Conservation (phyloP, 2,797 vertebrate genomes). For the Smutsia gigantea region DNA sequence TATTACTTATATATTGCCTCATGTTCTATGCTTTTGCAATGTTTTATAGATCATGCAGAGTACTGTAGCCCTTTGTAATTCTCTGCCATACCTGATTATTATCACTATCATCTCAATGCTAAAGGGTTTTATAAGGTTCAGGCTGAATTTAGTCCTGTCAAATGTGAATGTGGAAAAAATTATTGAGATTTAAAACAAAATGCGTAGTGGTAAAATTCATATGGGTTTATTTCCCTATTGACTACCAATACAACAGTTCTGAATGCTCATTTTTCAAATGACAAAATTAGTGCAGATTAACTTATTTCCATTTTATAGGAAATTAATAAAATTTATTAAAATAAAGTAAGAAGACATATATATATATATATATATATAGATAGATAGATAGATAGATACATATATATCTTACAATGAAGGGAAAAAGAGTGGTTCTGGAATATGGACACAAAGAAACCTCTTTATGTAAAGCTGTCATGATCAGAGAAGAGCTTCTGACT, state of each 20-base stretch:
- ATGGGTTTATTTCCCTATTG: background rate
- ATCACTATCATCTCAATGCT: background rate
- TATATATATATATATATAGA: background rate
- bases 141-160: background rate
- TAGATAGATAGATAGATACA: background rate
- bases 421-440: background rate
- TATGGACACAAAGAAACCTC: background rate
- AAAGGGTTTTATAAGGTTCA: background rate
- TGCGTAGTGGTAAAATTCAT: background rate
- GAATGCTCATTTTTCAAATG: slow-evolving; percentile 10
- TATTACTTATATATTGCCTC: background rate
- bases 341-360: background rate
- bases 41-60: background rate
- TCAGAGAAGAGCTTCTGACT: background rate
- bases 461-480: background rate
- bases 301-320: background rate
- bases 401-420: background rate
- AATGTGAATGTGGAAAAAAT: background rate
- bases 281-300: background rate
- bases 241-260: background rate
- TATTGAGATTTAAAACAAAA: background rate
- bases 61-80: background rate
- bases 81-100: background rate
- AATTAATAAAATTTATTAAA: slow-evolving; percentile 1
- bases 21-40: background rate